phyloP scores from a whole-genome alignment of 1,140 invertebrate genomes.

The Atta colombica region DNA sequence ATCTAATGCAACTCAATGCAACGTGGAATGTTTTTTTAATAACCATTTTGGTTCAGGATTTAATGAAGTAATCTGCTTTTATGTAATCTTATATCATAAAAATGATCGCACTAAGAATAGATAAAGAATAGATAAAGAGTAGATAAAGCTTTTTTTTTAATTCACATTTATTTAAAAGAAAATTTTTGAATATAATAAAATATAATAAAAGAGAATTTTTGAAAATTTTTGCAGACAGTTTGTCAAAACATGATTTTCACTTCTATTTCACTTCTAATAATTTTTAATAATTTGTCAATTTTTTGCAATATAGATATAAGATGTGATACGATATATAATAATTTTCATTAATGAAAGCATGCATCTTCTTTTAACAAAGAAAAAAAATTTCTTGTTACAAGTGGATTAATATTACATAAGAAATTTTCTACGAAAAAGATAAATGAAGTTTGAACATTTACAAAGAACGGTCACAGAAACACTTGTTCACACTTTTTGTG shows the following conservation, averaged over 20 bases:
- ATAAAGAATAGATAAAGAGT: neutral
- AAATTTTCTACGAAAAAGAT: constrained; percentile 23
- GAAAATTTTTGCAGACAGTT: neutral
- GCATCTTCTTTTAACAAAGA: neutral
- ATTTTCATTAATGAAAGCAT: neutral
- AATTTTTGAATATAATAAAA: neutral
- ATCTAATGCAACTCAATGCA: neutral
- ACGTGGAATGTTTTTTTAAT: neutral
- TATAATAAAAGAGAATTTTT: neutral
- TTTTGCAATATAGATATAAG: neutral
- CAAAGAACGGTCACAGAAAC: neutral
- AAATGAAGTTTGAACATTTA: neutral
- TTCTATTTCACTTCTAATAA: neutral
- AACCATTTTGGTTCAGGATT: neutral
- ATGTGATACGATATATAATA: no score
- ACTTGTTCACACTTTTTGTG: neutral
- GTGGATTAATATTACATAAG: neutral
- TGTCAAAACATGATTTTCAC: neutral
- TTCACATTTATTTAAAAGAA: neutral
- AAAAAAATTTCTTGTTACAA: neutral
- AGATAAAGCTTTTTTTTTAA: neutral
- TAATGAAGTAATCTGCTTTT: neutral
- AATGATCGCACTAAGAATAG: neutral
- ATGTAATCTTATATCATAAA: neutral
- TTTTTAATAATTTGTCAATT: neutral